Conservation (phyloP, 2,888 invertebrate species). For the Drosophila tanythrix region DNA sequence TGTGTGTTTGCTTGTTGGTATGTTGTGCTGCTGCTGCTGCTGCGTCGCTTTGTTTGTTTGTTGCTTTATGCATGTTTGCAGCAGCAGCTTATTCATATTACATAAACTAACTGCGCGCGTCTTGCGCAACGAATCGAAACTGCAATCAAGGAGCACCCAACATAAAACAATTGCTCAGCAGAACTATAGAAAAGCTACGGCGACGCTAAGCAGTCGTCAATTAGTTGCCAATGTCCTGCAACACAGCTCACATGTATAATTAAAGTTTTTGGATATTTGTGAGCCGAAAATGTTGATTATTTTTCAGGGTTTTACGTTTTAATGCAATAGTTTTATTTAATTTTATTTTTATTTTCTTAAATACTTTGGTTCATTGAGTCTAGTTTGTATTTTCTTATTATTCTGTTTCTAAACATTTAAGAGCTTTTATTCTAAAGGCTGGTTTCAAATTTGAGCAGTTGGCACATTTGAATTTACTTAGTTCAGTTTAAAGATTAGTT, state of each 20-base stretch:
- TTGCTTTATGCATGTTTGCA: constrained; percentile 47
- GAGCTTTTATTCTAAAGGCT: background rate
- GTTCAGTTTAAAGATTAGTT: background rate
- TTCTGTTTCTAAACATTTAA: background rate
- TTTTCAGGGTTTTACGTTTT: background rate
- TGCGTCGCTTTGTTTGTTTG: constrained; percentile 37
- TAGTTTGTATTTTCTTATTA: constrained; percentile 37
- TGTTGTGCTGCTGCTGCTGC: constrained; percentile 39
- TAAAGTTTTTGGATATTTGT: constrained; percentile 43
- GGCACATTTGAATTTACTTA: background rate
- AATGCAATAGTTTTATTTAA: background rate
- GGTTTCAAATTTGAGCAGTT: background rate
- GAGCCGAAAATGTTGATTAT: background rate
- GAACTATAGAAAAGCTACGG: constrained; percentile 1
- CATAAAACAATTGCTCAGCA: constrained; percentile 27
- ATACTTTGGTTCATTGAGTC: background rate
- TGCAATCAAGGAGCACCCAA: constrained; percentile 55
- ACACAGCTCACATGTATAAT: constrained; percentile 71
- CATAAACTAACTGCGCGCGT: constrained; percentile 75
- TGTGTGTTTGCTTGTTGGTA: constrained; percentile 18
- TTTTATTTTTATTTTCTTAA: background rate
- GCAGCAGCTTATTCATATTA: constrained; percentile 76
- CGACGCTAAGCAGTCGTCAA: constrained; percentile 15
- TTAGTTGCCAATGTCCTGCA: constrained; percentile 52
- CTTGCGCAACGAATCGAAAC: constrained; percentile 79